phyloP scores from a whole-genome alignment of 2,113 vertebrate genomes.

The Desmodus rotundus region DNA sequence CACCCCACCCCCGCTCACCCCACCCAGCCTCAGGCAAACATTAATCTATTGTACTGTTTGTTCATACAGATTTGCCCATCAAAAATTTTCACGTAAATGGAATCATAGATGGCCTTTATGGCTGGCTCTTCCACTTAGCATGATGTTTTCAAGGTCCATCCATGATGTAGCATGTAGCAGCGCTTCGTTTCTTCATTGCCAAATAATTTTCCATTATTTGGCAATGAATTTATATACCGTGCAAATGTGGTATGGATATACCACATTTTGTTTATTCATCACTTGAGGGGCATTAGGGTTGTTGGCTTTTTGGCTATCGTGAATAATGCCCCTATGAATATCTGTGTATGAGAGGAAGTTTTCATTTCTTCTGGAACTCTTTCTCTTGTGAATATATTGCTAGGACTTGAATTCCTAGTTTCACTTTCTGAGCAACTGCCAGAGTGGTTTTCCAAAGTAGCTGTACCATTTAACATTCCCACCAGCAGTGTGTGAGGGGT shows the following conservation, averaged over 20 bases:
- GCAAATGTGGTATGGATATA: neutral
- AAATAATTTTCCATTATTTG: neutral
- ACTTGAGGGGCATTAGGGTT: neutral
- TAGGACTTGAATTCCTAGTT: neutral
- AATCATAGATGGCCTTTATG: neutral
- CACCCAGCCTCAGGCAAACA: neutral
- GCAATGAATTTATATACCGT: too few relatives aligned
- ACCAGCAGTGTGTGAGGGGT: neutral
- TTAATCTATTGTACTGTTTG: neutral
- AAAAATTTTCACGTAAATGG: neutral
- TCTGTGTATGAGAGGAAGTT: neutral
- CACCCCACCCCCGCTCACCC: neutral
- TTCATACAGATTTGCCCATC: neutral
- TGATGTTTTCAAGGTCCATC: neutral
- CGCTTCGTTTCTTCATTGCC: neutral
- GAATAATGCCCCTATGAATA: neutral
- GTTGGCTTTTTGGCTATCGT: neutral
- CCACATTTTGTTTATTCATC: neutral
- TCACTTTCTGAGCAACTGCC: neutral
- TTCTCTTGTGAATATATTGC: neutral
- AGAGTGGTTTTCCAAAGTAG: neutral
- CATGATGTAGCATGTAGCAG: neutral
- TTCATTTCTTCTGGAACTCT: neutral
- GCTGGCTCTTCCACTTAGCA: neutral
- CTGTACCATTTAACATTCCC: neutral